A percentile compares a stretch with the other conserved stretches of the same genome.
Conservation (phyloP, 1,140 invertebrate species). For the Magallana ariakensis region DNA sequence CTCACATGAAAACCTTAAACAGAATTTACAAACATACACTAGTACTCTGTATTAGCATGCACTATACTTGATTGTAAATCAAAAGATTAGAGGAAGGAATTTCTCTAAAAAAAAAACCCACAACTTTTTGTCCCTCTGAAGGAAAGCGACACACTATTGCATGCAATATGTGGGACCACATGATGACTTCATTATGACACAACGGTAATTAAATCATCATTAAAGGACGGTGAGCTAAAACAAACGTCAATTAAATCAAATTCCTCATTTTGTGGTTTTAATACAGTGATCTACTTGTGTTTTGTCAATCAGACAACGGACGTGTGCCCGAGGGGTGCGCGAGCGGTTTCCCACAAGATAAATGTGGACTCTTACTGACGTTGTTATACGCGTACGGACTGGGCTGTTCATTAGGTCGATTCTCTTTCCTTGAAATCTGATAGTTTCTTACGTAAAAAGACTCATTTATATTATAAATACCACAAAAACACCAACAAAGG, state of each 20-base stretch:
- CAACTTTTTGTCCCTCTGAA: neutral
- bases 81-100: neutral
- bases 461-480: neutral
- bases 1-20: too few species aligned
- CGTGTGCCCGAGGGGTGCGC: neutral
- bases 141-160: neutral
- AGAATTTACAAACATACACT: too few species aligned
- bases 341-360: neutral
- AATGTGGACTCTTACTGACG: slow-evolving; percentile 15
- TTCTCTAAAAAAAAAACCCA: neutral
- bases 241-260: neutral
- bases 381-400: neutral
- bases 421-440: slow-evolving; percentile 4
- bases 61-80: too few species aligned
- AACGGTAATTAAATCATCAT: neutral
- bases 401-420: neutral
- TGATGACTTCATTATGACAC: neutral
- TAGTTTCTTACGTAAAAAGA: neutral
- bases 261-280: neutral
- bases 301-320: neutral
- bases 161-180: neutral
- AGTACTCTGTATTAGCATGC: too few species aligned
- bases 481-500: neutral
- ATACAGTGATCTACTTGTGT: neutral
- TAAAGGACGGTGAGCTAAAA: neutral